Evolutionary conservation across 2,888 invertebrate genomes (phyloP).

Genomic region (Blastobasis lacticolella): DNA sequence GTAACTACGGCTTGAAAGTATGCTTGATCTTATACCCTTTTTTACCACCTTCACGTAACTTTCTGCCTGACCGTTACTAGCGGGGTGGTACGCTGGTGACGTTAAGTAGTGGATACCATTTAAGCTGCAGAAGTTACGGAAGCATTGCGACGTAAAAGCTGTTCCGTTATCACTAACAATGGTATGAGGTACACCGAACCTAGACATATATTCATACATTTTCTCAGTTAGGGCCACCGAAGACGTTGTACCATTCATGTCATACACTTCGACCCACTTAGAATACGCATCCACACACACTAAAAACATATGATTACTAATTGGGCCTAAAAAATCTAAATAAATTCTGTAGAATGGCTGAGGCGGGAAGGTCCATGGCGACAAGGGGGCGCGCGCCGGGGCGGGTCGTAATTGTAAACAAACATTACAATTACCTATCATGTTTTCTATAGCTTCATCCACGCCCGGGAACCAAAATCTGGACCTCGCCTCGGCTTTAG

Average conservation of each 20-base stretch:
- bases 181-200: constrained; percentile 6
- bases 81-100: constrained; percentile 10
- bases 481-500: no score
- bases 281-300: constrained; percentile 12
- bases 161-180: constrained; percentile 14
- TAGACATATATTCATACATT: background rate
- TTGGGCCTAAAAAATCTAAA: constrained; percentile 8
- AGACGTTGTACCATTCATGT: constrained; percentile 2
- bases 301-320: constrained; percentile 5
- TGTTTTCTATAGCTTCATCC: constrained; percentile 10
- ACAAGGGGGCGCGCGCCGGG: constrained; percentile 10
- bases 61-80: constrained; percentile 13
- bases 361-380: constrained; percentile 12
- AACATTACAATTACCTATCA: constrained; percentile 7
- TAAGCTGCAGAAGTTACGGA: constrained; percentile 6
- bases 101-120: constrained; percentile 13
- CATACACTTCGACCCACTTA: constrained; percentile 15
- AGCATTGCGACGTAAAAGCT: constrained; percentile 7
- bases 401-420: constrained; percentile 6
- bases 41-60: constrained; percentile 14
- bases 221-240: background rate
- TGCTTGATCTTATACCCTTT: constrained; percentile 11
- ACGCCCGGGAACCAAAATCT: constrained; percentile 13
- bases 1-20: background rate
- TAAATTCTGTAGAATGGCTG: constrained; percentile 12